Base-by-base conservation (phyloP, 2,888 invertebrate genomes). In the Athripsodes cinereus region DNA sequence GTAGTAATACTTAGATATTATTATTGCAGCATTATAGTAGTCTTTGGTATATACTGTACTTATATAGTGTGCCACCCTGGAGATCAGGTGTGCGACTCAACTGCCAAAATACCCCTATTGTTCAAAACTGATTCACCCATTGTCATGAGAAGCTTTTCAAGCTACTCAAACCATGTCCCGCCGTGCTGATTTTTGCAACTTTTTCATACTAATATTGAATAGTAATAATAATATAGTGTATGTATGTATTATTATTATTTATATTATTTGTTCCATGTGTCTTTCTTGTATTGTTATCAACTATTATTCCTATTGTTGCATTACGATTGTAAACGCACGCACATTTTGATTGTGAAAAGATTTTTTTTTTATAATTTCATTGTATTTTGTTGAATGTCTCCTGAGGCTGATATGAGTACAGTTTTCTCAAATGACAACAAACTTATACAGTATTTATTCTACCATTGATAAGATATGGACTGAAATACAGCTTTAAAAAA, bases 211-310 rank as follows among this genome's bases (percentile, higher is more conserved):
- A 62, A 60, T 62, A 59, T 60, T 60, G 60, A 61, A 60, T 61
- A 62, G 59, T 62, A 62, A 62, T 62, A 62, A 60, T n/a, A n/a
- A n/a, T n/a, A n/a, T n/a, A n/a, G n/a, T n/a, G n/a, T n/a, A n/a
- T n/a, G n/a, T n/a, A n/a, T n/a, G n/a, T n/a, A n/a, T n/a, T n/a
- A n/a, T n/a, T n/a, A n/a, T n/a, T n/a, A n/a, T n/a, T n/a, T n/a
- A 59, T 62, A 62, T 62, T 62, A 62, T 62, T 62, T 62, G 62
- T 61, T 60, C 62, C 62, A 57, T 57, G 62, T 62, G 62, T 62
- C 62, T 62, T 62, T 62, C 58, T 57, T 16, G 52, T 49, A 58
- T 62, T 62, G 62, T 62, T 57, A 34, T 57, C 50, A 22, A 10
- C 53, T 50, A 61, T 62, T 62, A 57, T 62, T 58, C 54, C 59